Conservation (phyloP, 1,140 invertebrate genomes). For the Camponotus vicinus region DNA sequence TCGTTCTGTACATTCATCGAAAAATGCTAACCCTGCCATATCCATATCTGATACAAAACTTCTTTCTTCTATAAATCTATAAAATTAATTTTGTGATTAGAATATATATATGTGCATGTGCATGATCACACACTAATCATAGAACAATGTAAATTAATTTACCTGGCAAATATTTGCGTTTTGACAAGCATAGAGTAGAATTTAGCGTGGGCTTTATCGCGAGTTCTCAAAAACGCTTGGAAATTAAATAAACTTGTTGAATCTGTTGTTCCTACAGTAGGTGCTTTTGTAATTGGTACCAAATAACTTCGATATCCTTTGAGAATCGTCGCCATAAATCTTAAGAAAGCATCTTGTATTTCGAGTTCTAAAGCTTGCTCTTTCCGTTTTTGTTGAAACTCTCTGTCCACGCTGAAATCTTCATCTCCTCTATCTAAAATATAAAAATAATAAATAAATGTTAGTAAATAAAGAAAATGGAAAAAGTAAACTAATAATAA, state of each 20-base stretch:
- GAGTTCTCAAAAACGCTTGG: slow-evolving; percentile 90
- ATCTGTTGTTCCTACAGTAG: slow-evolving; percentile 97
- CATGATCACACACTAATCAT: neutral
- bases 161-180: slow-evolving; percentile 97
- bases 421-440: slow-evolving; percentile 74
- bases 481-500: neutral
- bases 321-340: slow-evolving; percentile 97
- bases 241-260: slow-evolving; percentile 98
- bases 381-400: slow-evolving; percentile 91
- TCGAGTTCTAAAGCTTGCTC: slow-evolving; percentile 95
- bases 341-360: slow-evolving; percentile 98
- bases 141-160: slow-evolving; percentile 34
- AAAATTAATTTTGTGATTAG: slow-evolving; percentile 31
- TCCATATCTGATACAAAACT: slow-evolving; percentile 99
- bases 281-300: slow-evolving; percentile 97
- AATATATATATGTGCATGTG: neutral
- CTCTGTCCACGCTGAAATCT: slow-evolving; percentile 88
- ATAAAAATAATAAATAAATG: slow-evolving; percentile 19
- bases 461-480: neutral
- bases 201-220: slow-evolving; percentile 95
- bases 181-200: slow-evolving; percentile 96
- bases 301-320: slow-evolving; percentile 96
- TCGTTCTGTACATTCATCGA: slow-evolving; percentile 98
- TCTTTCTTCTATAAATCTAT: slow-evolving; percentile 98
- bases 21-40: slow-evolving; percentile 95